phyloP scores from a whole-genome alignment of 1,140 invertebrate species.

The Magallana angulata region DNA sequence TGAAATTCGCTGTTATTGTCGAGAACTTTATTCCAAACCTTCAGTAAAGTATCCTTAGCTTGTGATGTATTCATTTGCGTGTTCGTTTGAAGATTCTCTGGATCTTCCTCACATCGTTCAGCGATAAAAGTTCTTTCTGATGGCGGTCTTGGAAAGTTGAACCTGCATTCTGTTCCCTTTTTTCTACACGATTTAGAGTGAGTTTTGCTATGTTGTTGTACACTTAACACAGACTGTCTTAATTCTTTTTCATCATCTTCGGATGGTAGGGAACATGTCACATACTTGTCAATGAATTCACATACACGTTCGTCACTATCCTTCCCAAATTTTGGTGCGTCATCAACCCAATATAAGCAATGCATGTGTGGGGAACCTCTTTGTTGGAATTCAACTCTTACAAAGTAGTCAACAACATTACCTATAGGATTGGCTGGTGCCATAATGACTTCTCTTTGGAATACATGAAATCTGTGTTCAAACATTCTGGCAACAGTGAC shows the following conservation, averaged over 20 bases:
- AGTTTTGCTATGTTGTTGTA: constrained; percentile 39
- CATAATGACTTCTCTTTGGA: constrained; percentile 34
- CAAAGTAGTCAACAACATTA: too few species aligned
- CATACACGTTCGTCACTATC: constrained; percentile 41
- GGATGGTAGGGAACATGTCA: constrained; percentile 34
- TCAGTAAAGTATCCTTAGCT: neutral
- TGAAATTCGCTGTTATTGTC: too few species aligned
- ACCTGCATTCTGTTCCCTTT: neutral
- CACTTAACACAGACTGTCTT: neutral
- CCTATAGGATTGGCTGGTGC: constrained; percentile 43
- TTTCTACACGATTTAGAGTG: constrained; percentile 42
- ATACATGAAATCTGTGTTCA: constrained; percentile 34
- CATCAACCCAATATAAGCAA: constrained; percentile 67
- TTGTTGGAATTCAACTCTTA: too few species aligned
- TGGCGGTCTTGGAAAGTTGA: constrained; percentile 45
- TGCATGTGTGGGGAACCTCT: too few species aligned
- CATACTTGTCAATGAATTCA: constrained; percentile 39
- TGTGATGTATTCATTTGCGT: neutral
- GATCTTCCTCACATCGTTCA: neutral
- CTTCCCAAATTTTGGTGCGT: constrained; percentile 63
- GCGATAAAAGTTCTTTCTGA: constrained; percentile 45
- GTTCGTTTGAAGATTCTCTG: neutral
- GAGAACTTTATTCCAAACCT: constrained; percentile 45
- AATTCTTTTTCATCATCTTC: constrained; percentile 11
- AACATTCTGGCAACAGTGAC: constrained; percentile 42